Percentiles rank a stretch among this genome's conserved stretches.
These are phyloP conservation scores for Drosophila mojavensis DNA, from an alignment of 1,140 invertebrate genomes.

Conservation along the genomic window DNA sequence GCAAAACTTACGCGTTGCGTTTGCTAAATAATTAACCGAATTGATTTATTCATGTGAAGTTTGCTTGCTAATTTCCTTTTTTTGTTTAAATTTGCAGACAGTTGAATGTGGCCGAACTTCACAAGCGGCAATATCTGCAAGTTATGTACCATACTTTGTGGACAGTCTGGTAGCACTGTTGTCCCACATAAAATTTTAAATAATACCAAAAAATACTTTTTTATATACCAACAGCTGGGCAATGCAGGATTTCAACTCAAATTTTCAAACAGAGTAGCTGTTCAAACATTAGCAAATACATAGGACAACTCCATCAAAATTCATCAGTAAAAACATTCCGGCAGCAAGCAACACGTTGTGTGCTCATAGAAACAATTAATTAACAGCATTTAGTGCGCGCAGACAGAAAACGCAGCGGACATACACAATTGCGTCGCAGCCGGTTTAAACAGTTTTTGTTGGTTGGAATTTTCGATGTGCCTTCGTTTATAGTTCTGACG, in stretches of 20 bases:
- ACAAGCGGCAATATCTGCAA: conserved; percentile 11
- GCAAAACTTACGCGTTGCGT: conserved; percentile 40
- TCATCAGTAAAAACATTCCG: conserved; percentile 67
- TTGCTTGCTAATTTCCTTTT: conserved; percentile 57
- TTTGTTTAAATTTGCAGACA: conserved; percentile 74
- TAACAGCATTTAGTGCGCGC: conserved; percentile 38
- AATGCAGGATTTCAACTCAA: not conserved
- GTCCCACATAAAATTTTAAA: not conserved
- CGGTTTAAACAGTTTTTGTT: conserved; percentile 51
- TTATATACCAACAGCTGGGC: conserved; percentile 15
- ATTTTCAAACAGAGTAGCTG: conserved; percentile 49
- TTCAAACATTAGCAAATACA: conserved; percentile 42
- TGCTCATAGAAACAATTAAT: conserved; percentile 44
- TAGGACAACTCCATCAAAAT: conserved; percentile 53
- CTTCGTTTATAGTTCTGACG: conserved; percentile 11
- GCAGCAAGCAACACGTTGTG: conserved; percentile 70
- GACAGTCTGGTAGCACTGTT: conserved; percentile 17
- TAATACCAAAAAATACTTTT: conserved; percentile 3
- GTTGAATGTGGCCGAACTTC: conserved; percentile 44
- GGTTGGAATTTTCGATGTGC: conserved; percentile 26
- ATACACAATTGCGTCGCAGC: conserved; percentile 45
- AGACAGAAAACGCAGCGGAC: conserved; percentile 13
- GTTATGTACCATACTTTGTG: not conserved
- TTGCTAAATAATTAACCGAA: conserved; percentile 12
- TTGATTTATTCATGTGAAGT: conserved; percentile 39